Evolutionary conservation across 2,113 vertebrate genomes (phyloP).

Genomic region (Conger conger): DNA sequence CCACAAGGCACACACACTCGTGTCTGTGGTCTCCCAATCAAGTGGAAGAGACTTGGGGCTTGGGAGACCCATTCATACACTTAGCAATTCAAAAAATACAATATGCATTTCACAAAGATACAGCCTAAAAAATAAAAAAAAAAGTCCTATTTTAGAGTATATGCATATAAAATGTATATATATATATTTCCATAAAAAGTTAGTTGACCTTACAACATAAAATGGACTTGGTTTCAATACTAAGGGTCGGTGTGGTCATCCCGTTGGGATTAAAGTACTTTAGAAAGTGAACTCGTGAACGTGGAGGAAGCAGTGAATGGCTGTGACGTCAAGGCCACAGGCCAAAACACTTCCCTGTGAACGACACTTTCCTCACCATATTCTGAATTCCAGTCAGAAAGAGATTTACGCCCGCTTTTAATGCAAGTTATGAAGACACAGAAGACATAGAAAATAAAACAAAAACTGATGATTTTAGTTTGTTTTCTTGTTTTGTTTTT

Average conservation of each 20-base stretch:
- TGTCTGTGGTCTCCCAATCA: slow-evolving; percentile 25
- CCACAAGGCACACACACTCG: slow-evolving; percentile 48
- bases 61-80: slow-evolving; percentile 6
- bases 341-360: not conserved
- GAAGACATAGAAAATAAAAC: slow-evolving; percentile 16
- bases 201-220: not conserved
- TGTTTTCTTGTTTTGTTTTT: not conserved
- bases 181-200: slow-evolving; percentile 2
- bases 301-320: not conserved
- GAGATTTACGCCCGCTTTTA: slow-evolving; percentile 63
- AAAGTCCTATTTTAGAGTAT: slow-evolving; percentile 41
- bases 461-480: slow-evolving; percentile 27
- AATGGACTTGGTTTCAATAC: slow-evolving; percentile 8
- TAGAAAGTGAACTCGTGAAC: not conserved
- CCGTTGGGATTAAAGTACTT: slow-evolving; percentile 15
- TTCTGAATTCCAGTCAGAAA: slow-evolving; percentile 29
- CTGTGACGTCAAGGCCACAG: not conserved
- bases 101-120: slow-evolving; percentile 25
- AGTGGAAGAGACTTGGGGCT: slow-evolving; percentile 13
- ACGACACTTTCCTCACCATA: not conserved
- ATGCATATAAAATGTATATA: slow-evolving; percentile 34
- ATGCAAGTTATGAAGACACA: slow-evolving; percentile 56
- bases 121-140: slow-evolving; percentile 33
- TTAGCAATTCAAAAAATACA: slow-evolving; percentile 25
- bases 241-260: not conserved